These are phyloP conservation scores for Tuta absoluta DNA, from an alignment of 2,888 invertebrate genomes.

Conservation along the genomic window DNA sequence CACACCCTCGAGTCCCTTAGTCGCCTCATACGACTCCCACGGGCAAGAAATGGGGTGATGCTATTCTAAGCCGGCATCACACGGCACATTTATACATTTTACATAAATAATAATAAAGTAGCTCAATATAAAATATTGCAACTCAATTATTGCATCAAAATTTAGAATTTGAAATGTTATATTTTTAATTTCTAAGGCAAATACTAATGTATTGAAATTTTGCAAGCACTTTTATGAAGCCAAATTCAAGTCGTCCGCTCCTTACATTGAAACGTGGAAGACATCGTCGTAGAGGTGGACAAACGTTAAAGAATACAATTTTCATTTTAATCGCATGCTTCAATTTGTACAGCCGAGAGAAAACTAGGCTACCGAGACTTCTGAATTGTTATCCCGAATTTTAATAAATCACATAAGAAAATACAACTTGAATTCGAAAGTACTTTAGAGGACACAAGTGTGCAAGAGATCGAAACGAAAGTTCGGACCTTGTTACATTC, in stretches of 20 bases:
- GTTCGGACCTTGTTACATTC: background rate
- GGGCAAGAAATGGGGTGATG: no score
- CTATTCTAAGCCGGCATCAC: no score
- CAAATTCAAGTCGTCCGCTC: conserved; percentile 12
- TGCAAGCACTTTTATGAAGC: background rate
- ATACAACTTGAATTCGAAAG: conserved; percentile 20
- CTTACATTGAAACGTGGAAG: conserved; percentile 50
- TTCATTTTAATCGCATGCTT: conserved; percentile 16
- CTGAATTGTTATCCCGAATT: background rate
- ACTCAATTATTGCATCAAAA: background rate
- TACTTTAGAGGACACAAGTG: conserved; percentile 10
- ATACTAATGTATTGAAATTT: background rate
- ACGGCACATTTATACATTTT: background rate
- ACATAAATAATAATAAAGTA: conserved; percentile 13
- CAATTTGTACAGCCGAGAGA: conserved; percentile 17
- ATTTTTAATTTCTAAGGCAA: background rate
- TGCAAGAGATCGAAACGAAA: conserved; percentile 14
- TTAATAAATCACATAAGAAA: conserved; percentile 22
- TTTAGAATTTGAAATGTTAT: conserved; percentile 16
- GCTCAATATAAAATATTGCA: background rate
- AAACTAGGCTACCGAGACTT: conserved; percentile 11
- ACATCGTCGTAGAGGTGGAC: conserved; percentile 51
- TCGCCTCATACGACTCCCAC: no score
- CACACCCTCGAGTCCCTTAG: no score
- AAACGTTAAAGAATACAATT: conserved; percentile 12